Percentiles rank a stretch among this genome's conserved stretches.
Evolutionary conservation across 2,888 invertebrate species (phyloP).

Genomic region (Diabrotica balteata): DNA sequence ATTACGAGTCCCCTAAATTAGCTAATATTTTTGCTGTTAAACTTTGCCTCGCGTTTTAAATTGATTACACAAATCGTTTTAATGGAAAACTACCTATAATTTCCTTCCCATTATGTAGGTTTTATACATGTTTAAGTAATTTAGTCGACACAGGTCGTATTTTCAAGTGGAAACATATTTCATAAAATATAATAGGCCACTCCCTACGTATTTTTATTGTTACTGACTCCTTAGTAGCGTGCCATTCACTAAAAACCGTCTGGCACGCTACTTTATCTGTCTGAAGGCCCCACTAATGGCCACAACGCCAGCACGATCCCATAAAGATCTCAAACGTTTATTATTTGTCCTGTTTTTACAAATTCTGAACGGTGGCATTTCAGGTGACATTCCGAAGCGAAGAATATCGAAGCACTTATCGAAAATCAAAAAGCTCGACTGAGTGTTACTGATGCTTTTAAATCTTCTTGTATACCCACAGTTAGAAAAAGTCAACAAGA

Average conservation of each 20-base stretch:
- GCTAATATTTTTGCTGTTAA: too few species aligned
- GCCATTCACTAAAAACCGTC: neutral
- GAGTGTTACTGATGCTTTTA: slow-evolving; percentile 2
- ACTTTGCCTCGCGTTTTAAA: too few species aligned
- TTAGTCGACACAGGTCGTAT: too few species aligned
- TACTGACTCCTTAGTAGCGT: too few species aligned
- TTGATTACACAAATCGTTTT: too few species aligned
- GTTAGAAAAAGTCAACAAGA: slow-evolving; percentile 6
- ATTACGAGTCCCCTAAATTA: too few species aligned
- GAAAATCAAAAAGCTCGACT: slow-evolving; percentile 10
- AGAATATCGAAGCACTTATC: slow-evolving; percentile 2
- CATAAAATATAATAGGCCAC: too few species aligned
- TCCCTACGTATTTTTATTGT: too few species aligned
- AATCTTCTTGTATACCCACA: neutral
- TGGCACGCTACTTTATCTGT: neutral
- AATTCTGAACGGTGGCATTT: slow-evolving; percentile 8
- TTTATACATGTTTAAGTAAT: too few species aligned
- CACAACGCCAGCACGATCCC: neutral
- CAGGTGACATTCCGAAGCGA: slow-evolving; percentile 3
- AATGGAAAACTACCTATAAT: too few species aligned
- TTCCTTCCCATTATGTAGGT: too few species aligned
- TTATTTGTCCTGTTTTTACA: neutral
- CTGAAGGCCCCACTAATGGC: neutral
- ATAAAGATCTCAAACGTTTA: neutral
- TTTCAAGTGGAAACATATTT: too few species aligned